Evolutionary conservation across 2,888 invertebrate genomes (phyloP), one percentile per base, ranked within the genome.

Genomic region (Aproaerema taeniolella): DNA sequence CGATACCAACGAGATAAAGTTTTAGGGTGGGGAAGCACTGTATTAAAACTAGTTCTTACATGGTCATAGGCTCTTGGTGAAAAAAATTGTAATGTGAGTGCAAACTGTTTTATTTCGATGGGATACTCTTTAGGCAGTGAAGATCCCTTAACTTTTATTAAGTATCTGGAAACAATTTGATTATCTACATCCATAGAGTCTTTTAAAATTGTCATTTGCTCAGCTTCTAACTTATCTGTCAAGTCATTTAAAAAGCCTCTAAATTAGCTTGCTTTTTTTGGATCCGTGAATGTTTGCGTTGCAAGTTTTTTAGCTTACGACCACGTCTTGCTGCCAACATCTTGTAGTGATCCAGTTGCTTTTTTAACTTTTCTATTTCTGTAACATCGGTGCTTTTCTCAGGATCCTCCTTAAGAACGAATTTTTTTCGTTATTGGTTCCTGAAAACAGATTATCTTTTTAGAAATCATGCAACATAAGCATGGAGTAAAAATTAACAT

Each of bases 61-160:
- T 31, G 31, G 13, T 31, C 14, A 31, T 31, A 31, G 3, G 31
- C 15, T 31, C 15, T 31, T 14, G 31, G 31, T 13, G 31, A 31
- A 14, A 31, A 31, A 31, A 31, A 31, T 15, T 31, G 31, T 31
- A 31, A 31, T 4, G 31, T 31, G 11, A 31, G 11, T 14, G 31
- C 31, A 31, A 31, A 31, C n/a, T 31, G 11, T 13, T 15, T 31
- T 9, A 31, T 31, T 13, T 31, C 31, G 5, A n/a, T 11, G 11
- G 31, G 31, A n/a, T 31, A 25, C 25, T 25, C 25, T 25, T 25
- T 25, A 8, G 25, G 25, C 10, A 25, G 10, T n/a, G 25, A 25
- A 25, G 25, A 25, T n/a, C 25, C 25, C 10, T 25, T 25, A 8
- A 25, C 9, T 25, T 25, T 25, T 10, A 25, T 25, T 25, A 25